A percentile compares a stretch with the other conserved stretches of the same genome.
These are phyloP conservation scores for Calidris pugnax DNA, from an alignment of 2,113 vertebrate genomes.

Conservation along the genomic window DNA sequence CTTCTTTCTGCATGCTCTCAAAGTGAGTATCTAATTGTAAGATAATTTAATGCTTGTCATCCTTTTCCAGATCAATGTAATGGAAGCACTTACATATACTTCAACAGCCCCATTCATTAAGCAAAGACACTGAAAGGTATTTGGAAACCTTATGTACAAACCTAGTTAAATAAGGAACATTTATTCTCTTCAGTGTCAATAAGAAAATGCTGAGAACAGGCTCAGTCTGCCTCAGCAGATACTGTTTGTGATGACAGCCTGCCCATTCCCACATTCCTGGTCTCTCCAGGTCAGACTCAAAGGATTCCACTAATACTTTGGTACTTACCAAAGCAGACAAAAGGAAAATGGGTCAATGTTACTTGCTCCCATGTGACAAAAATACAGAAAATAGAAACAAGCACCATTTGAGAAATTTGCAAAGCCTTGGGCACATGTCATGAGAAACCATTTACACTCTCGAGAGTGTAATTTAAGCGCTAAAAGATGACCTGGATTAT, in stretches of 20 bases:
- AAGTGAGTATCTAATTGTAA: not conserved
- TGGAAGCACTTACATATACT: not conserved
- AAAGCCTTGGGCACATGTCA: constrained; percentile 53
- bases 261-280: constrained; percentile 33
- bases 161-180: not conserved
- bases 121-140: not conserved
- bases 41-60: not conserved
- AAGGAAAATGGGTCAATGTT: constrained; percentile 50
- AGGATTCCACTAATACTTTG: constrained; percentile 62
- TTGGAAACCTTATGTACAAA: not conserved
- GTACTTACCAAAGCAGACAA: constrained; percentile 27
- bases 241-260: not conserved
- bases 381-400: constrained; percentile 59
- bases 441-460: constrained; percentile 58
- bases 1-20: not conserved
- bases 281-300: constrained; percentile 30
- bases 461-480: not conserved
- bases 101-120: not conserved
- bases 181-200: not conserved
- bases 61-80: not conserved
- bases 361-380: constrained; percentile 56
- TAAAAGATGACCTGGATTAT: constrained; percentile 30
- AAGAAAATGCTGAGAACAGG: constrained; percentile 13
- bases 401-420: constrained; percentile 57
- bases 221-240: not conserved